phyloP scores from a whole-genome alignment of 2,113 vertebrate genomes.

The Indicator maculatus region DNA sequence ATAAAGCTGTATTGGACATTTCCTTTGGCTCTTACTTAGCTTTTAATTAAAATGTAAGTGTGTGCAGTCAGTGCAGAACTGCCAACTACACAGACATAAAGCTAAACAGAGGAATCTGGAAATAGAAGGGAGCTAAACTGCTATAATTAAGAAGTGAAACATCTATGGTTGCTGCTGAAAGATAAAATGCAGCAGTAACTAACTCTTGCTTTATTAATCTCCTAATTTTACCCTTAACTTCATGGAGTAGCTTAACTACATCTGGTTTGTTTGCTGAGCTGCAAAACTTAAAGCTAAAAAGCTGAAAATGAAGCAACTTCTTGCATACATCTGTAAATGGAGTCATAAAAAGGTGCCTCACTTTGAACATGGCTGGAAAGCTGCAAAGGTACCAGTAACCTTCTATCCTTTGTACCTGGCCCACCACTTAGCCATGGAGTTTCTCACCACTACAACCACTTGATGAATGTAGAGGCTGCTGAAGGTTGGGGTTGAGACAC shows the following conservation, averaged over 20 bases:
- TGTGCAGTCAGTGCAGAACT: neutral
- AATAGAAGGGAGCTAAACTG: neutral
- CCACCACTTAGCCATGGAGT: neutral
- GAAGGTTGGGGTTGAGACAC: neutral
- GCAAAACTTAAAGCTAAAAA: neutral
- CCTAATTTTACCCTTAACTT: neutral
- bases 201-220: neutral
- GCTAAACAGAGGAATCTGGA: neutral
- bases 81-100: neutral
- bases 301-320: neutral
- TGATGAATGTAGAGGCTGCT: neutral
- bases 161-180: neutral
- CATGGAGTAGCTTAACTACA: neutral
- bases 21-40: neutral
- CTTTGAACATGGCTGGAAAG: neutral
- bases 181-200: neutral
- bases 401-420: neutral
- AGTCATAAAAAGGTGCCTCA: neutral
- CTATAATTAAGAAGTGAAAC: neutral
- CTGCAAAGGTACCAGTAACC: accelerated
- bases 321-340: accelerated
- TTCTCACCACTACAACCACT: neutral
- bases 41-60: neutral
- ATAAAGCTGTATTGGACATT: neutral
- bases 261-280: neutral